Evolutionary conservation across 2,888 invertebrate species (phyloP).

Genomic region (Hydroisotoma schaefferi): DNA sequence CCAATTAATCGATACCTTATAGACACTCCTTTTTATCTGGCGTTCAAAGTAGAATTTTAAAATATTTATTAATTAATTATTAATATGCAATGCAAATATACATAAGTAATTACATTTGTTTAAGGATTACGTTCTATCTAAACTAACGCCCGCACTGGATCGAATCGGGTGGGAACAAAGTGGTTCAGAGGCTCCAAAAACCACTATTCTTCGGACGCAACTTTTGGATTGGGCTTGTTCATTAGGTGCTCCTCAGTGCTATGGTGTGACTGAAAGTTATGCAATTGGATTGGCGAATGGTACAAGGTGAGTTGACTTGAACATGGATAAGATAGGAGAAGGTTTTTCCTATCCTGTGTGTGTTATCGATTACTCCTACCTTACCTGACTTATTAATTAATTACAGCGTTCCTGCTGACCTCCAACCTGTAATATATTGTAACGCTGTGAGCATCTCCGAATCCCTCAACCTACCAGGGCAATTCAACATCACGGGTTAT

Average conservation of each 20-base stretch:
- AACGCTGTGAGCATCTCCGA: slow-evolving; percentile 10
- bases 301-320: no score
- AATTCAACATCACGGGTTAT: background rate
- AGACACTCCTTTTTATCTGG: background rate
- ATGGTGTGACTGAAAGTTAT: background rate
- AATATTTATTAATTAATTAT: background rate
- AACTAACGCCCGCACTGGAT: background rate
- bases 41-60: slow-evolving; percentile 1
- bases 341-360: no score
- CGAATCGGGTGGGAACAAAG: slow-evolving; percentile 12
- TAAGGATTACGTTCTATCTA: background rate
- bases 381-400: no score
- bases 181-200: slow-evolving; percentile 10
- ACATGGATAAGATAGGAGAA: no score
- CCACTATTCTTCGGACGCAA: slow-evolving; percentile 20
- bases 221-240: slow-evolving; percentile 33
- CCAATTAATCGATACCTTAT: background rate
- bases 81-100: background rate
- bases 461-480: background rate
- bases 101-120: background rate
- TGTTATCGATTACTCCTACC: no score
- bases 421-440: slow-evolving; percentile 30
- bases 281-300: background rate
- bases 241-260: slow-evolving; percentile 16
- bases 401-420: slow-evolving; percentile 23